These are phyloP conservation scores for Megastigmus dorsalis DNA, from an alignment of 2,888 invertebrate genomes.

Conservation along the genomic window DNA sequence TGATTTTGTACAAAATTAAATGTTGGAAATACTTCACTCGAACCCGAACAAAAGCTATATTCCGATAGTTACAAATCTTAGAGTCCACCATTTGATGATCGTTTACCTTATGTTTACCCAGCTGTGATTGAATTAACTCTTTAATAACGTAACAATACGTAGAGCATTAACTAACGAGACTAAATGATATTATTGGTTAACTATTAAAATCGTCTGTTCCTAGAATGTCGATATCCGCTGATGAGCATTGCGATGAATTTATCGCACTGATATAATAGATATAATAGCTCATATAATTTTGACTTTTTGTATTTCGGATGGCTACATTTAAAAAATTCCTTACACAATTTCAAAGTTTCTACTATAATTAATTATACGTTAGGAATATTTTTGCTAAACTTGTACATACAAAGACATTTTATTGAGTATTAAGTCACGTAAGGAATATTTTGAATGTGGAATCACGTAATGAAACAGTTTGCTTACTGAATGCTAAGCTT, in stretches of 20 bases:
- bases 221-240: conserved; percentile 18
- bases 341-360: not conserved
- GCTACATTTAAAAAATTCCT: conserved; percentile 16
- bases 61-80: too few relatives aligned
- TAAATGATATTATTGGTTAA: too few relatives aligned
- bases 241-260: not conserved
- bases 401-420: conserved; percentile 38
- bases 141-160: too few relatives aligned
- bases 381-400: conserved; percentile 39
- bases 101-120: too few relatives aligned
- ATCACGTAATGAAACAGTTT: not conserved
- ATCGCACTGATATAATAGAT: too few relatives aligned
- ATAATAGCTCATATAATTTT: too few relatives aligned
- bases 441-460: conserved; percentile 28
- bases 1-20: too few relatives aligned
- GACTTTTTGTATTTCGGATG: not conserved
- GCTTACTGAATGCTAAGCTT: not conserved
- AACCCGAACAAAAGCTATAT: not conserved
- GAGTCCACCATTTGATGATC: too few relatives aligned
- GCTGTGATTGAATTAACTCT: too few relatives aligned
- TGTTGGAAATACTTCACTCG: not conserved
- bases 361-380: not conserved
- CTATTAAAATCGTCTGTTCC: conserved; percentile 5
- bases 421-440: not conserved
- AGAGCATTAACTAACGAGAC: too few relatives aligned